These are phyloP conservation scores for Catocala nupta DNA, from an alignment of 2,888 invertebrate genomes.

Conservation along the genomic window DNA sequence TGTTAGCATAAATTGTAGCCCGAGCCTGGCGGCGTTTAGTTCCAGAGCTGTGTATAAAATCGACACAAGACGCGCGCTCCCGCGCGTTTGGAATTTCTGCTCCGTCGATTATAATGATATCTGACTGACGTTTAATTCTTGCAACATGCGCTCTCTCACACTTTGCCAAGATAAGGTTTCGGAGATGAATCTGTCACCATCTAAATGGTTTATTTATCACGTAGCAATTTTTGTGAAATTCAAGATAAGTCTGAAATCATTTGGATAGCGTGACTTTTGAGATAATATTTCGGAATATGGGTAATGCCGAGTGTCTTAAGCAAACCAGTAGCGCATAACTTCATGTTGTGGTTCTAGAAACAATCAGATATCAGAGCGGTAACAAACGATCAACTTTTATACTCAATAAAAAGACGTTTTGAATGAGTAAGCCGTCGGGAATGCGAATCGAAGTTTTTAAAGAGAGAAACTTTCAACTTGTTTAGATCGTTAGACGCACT, in stretches of 20 bases:
- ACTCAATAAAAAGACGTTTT: constrained; percentile 23
- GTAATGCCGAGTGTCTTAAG: neutral
- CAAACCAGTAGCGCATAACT: neutral
- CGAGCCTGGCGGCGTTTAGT: constrained; percentile 63
- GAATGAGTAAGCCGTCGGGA: constrained; percentile 23
- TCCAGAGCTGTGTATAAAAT: constrained; percentile 65
- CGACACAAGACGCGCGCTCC: constrained; percentile 69
- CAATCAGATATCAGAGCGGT: constrained; percentile 7
- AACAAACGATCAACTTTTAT: constrained; percentile 18
- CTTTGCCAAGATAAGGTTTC: constrained; percentile 27
- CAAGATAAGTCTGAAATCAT: neutral
- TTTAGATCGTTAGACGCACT: constrained; percentile 44
- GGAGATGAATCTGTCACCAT: constrained; percentile 18
- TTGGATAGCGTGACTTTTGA: neutral
- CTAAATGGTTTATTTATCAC: constrained; percentile 5
- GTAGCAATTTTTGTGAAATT: neutral
- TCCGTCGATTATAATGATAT: constrained; percentile 72
- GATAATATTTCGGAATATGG: neutral
- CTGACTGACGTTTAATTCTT: constrained; percentile 81
- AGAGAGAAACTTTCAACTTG: constrained; percentile 48
- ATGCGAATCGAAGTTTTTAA: constrained; percentile 37
- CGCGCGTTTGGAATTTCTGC: constrained; percentile 64
- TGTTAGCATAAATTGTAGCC: constrained; percentile 74
- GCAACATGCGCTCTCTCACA: constrained; percentile 47
- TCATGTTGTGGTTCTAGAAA: constrained; percentile 4